Evolutionary conservation across 2,797 vertebrate genomes (phyloP), one percentile per base, ranked within the genome.

Genomic region (Brotula barbata): DNA sequence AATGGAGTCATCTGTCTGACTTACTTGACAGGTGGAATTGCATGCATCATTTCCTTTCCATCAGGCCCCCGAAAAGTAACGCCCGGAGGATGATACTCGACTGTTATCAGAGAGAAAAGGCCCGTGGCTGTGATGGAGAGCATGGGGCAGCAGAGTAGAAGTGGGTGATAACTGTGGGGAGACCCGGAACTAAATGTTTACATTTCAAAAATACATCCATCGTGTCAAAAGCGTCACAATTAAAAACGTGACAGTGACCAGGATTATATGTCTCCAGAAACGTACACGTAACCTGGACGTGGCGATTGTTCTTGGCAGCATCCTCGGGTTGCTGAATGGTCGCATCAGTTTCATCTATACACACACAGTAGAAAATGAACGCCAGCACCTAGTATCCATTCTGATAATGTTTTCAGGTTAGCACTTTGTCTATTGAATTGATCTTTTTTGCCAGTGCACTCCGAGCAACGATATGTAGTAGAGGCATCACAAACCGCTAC

Each of bases 21-120:
- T 40, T 50, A 54, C 54, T 1, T 19, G 16, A 28, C 16, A 17
- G 37, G 19, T 31, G 36, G 46, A 36, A 31, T 48, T 45, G 28
- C n/a, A 60, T 11, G 14, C n/a, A 40, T 7, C 19, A 39, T 61
- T 71, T 76, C 9, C 6, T 61, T 51, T 56, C 14, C 39, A 46
- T 67, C 33, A 46, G 15, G 12, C 42, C 45, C 42, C 7, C 9
- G 22, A 57, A 13, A 51, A 61, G 43, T 48, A 36, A 19, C 28
- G 43, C 13, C 36, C 36, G 12, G 51, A 43, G 41, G 23, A 48
- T 36, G 5, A 33, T 2, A 11, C 41, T 57, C 49, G 33, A 10
- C n/a, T 41, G 5, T 4, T 31, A 13, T 56, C 13, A 52, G 16
- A 57, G 56, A 55, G 31, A 33, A 33, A 33, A 33, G 31, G 31